Evolutionary conservation across 2,113 vertebrate genomes (phyloP).

Genomic region (Pelecanoides urinatrix): DNA sequence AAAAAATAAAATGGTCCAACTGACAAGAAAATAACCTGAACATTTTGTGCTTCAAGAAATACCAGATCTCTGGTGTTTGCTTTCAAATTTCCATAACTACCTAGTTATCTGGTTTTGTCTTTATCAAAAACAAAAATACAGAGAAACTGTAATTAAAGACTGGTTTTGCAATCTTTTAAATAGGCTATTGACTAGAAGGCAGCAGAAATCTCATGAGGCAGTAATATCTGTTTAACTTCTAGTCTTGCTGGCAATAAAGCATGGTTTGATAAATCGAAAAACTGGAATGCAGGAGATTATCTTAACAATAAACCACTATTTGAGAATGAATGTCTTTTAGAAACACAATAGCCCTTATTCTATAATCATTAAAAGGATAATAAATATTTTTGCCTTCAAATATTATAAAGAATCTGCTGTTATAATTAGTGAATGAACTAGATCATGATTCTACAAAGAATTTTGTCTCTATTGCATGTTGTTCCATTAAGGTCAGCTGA

Average conservation of each 20-base stretch:
- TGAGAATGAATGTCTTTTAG: neutral
- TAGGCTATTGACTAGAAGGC: neutral
- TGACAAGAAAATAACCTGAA: neutral
- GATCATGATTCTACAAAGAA: neutral
- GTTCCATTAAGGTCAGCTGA: neutral
- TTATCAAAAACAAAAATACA: neutral
- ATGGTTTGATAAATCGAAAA: neutral
- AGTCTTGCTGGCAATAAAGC: neutral
- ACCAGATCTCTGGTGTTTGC: neutral
- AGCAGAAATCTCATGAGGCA: neutral
- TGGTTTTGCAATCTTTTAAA: neutral
- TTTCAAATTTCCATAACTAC: neutral
- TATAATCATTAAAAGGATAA: neutral
- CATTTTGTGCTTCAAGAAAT: neutral
- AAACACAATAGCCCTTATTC: fast-evolving
- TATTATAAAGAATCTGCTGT: neutral
- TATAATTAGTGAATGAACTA: neutral
- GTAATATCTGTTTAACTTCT: neutral
- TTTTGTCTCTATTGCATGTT: neutral
- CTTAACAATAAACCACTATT: neutral
- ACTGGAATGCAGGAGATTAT: neutral
- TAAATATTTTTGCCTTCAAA: neutral
- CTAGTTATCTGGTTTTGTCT: neutral
- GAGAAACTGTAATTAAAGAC: neutral
- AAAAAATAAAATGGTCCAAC: neutral